Percentiles rank a stretch among this genome's conserved stretches.
Conservation (phyloP, 2,888 invertebrate species). For the Dryococelus australis region DNA sequence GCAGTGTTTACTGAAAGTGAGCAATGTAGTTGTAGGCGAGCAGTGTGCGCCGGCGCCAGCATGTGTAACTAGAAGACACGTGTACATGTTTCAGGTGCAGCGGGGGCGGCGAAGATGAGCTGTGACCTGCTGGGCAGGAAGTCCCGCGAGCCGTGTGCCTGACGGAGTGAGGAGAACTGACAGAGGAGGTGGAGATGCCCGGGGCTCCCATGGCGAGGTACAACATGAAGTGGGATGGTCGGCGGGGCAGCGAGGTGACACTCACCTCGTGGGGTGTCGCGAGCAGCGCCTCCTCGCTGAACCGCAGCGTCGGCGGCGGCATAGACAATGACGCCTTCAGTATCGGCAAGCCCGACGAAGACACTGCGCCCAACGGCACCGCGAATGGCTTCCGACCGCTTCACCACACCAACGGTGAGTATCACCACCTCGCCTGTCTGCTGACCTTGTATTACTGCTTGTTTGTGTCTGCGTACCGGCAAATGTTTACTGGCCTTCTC, state of each 20-base stretch:
- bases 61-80: too few relatives aligned
- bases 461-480: too few relatives aligned
- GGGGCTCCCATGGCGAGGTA: constrained; percentile 33
- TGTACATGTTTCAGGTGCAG: background rate
- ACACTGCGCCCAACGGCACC: constrained; percentile 24
- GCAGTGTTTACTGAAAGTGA: too few relatives aligned
- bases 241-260: constrained; percentile 52
- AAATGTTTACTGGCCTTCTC: too few relatives aligned
- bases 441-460: too few relatives aligned
- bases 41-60: too few relatives aligned
- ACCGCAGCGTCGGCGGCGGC: constrained; percentile 6
- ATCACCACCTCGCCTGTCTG: background rate
- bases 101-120: background rate
- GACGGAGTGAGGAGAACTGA: background rate
- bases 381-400: constrained; percentile 34
- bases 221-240: constrained; percentile 44
- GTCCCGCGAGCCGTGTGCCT: background rate
- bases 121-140: background rate
- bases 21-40: too few relatives aligned
- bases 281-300: background rate
- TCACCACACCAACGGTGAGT: constrained; percentile 1
- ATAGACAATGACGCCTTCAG: constrained; percentile 30
- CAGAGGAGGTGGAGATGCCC: background rate
- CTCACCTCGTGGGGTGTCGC: constrained; percentile 50
- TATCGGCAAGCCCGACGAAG: constrained; percentile 32